A percentile compares a stretch with the other conserved stretches of the same genome.
phyloP scores from a whole-genome alignment of 30 jellyfish, hydroid and myxozoan genomes.

The Aurelia sp. region DNA sequence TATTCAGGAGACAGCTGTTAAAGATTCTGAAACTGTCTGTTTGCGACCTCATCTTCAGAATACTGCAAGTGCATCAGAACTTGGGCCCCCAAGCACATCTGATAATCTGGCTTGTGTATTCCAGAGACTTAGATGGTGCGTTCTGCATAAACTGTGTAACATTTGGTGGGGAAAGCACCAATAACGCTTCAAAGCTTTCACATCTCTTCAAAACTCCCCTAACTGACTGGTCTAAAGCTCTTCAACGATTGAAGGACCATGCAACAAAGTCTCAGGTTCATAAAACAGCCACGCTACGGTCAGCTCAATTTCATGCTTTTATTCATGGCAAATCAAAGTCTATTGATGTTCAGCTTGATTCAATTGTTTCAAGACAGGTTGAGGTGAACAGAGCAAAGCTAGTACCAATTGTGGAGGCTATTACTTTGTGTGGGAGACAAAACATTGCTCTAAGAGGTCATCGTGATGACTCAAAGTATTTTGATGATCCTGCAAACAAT shows the following conservation, averaged over 20 bases:
- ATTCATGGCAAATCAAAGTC: not conserved
- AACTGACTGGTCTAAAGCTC: conserved; percentile 20
- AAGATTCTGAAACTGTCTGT: not conserved
- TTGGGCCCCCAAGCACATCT: conserved; percentile 33
- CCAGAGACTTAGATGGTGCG: conserved; percentile 64
- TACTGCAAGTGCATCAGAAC: conserved; percentile 4
- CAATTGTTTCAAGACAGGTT: not conserved
- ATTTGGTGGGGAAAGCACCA: conserved; percentile 41
- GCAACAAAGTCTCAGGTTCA: conserved; percentile 25
- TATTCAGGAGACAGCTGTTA: not conserved
- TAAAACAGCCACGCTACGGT: conserved; percentile 17
- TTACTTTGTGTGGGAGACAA: conserved; percentile 48
- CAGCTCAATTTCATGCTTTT: conserved; percentile 6
- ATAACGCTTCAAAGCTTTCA: conserved; percentile 14
- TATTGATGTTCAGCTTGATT: conserved; percentile 9
- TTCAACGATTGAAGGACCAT: conserved; percentile 30
- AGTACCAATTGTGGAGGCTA: conserved; percentile 58
- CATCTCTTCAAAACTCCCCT: conserved; percentile 45
- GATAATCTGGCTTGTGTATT: conserved; percentile 58
- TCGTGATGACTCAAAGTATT: conserved; percentile 33
- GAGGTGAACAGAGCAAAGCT: conserved; percentile 35
- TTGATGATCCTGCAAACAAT: not conserved
- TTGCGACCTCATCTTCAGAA: not conserved
- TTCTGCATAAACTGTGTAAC: conserved; percentile 66
- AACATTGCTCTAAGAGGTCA: conserved; percentile 60